These are phyloP conservation scores for Ibidorhyncha struthersii DNA, from an alignment of 2,113 vertebrate genomes.

Conservation along the genomic window DNA sequence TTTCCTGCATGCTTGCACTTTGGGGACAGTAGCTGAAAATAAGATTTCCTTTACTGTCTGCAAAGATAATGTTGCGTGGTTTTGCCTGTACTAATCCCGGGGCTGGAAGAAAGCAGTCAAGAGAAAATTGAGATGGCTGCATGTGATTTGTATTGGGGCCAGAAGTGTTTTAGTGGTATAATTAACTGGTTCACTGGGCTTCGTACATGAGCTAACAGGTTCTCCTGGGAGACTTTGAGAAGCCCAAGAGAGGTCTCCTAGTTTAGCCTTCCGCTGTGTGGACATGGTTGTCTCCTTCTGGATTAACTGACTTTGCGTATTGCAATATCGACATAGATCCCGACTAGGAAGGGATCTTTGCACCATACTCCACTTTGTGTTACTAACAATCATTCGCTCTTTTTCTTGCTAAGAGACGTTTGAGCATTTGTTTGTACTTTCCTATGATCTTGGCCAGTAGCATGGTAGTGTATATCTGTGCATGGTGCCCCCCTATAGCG, in stretches of 20 bases:
- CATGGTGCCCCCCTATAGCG: accelerated
- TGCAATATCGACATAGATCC: background rate
- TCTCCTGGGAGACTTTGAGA: background rate
- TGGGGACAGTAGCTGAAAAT: background rate
- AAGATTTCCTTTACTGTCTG: background rate
- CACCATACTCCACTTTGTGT: accelerated
- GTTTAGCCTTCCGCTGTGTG: background rate
- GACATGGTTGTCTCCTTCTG: background rate
- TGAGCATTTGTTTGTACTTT: accelerated
- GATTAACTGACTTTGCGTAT: background rate
- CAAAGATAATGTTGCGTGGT: accelerated
- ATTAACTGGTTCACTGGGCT: background rate
- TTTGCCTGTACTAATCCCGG: background rate
- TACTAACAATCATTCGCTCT: accelerated
- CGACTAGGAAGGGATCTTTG: background rate
- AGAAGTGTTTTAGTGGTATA: background rate
- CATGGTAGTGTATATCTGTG: accelerated
- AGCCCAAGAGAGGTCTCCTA: background rate
- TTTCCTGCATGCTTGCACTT: background rate
- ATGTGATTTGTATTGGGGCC: background rate
- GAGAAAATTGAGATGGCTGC: background rate
- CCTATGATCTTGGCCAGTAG: accelerated
- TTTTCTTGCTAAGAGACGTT: background rate
- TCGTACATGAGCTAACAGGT: accelerated
- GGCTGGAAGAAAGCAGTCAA: background rate